A percentile compares a stretch with the other conserved stretches of the same genome.
Evolutionary conservation across 1,140 invertebrate species (phyloP).

Genomic region (Drosophila sproati): DNA sequence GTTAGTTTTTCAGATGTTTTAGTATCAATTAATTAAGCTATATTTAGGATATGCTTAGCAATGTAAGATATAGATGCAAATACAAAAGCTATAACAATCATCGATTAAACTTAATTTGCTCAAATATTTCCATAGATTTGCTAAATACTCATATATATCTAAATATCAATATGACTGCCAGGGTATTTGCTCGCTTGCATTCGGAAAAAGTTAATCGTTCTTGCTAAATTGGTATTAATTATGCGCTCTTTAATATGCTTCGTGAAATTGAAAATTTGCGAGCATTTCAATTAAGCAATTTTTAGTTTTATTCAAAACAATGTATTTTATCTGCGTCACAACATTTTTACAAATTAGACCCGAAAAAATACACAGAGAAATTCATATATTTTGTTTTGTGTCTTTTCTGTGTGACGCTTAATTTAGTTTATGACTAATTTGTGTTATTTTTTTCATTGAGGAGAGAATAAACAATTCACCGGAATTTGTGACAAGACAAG

Average conservation of each 20-base stretch:
- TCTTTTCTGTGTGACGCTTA: not conserved
- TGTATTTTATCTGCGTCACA: conserved; percentile 5
- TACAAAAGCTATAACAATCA: no score
- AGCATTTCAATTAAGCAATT: conserved; percentile 8
- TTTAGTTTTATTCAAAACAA: conserved; percentile 1
- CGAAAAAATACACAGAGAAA: not conserved
- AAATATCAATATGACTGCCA: not conserved
- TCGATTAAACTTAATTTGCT: no score
- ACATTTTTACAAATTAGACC: not conserved
- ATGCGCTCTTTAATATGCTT: not conserved
- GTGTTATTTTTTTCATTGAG: not conserved
- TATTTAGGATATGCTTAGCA: no score
- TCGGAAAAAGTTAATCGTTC: not conserved
- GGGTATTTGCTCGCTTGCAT: not conserved
- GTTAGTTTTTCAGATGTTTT: no score
- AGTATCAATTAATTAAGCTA: no score
- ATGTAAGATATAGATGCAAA: no score
- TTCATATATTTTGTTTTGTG: not conserved
- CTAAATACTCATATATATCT: no score
- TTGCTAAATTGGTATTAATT: not conserved
- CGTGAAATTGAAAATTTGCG: conserved; percentile 11
- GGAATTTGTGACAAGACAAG: not conserved
- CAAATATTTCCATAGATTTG: no score
- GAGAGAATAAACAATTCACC: conserved; percentile 2
- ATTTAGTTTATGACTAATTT: conserved; percentile 9